Evolutionary conservation across 2,797 vertebrate species (phyloP), one percentile per base, ranked within the genome.

Genomic region (Myoxocephalus aenaeus): DNA sequence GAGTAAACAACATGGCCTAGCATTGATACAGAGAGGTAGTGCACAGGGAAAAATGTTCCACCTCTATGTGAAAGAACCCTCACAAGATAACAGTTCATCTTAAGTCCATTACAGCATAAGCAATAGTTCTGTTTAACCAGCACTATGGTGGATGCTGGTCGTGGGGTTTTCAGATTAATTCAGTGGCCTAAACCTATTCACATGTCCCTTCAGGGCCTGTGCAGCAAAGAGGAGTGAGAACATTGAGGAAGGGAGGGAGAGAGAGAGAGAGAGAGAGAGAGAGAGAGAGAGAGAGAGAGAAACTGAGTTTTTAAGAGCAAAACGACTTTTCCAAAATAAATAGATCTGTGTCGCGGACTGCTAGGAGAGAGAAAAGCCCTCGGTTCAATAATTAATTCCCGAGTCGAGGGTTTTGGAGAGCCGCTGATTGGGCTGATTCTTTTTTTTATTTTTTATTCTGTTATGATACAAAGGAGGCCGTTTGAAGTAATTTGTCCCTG

Each of bases 401-500:
- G 93, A 97, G 96, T 97, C 95, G 96, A 97, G 96, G 95, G 96
- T 97, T 97, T 97, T 96, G 95, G 95, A 96, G 96, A 96, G 96
- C 95, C 96, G 95, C 96, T 98, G 96, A 98, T 97, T 97, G 96
- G 97, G 95, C 96, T 97, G 96, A 96, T 96, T 96, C 87, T 97
- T 94, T 97, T 96, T 92, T 96, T 93, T 92, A 32, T 58, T 32
- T 63, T 27, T 64, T 64, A 97, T 97, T 99, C 96, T 97, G 96
- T 98, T 98, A 97, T 97, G 97, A 97, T 99, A 99, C 97, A 99
- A 97, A 98, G 97, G 96, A 97, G 97, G 97, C 96, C 97, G 96
- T 98, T 99, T 98, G 97, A 98, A 98, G 97, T 99, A 99, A 99
- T 99, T 99, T 99, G 97, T 99, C 97, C 98, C 98, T 95, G 94